Evolutionary conservation across 2,888 invertebrate genomes (phyloP), one percentile per base, ranked within the genome.

Genomic region (Amiota minor): DNA sequence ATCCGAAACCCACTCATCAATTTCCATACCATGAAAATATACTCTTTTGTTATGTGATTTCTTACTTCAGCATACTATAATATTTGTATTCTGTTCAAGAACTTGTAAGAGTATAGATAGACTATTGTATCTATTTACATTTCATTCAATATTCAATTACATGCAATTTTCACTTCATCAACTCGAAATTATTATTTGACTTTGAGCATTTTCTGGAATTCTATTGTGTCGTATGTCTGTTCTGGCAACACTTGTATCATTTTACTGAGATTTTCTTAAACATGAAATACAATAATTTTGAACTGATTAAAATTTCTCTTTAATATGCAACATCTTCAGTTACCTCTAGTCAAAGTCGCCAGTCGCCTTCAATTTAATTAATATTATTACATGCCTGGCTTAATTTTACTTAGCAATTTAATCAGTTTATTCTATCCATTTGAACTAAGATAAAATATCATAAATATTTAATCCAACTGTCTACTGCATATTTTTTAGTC

Each of bases 111-210:
- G 2, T 23, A n/a, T 4, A 14, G 9, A 10, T 50, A 12, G 14
- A n/a, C 14, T n/a, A n/a, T 11, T 59, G 23, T 20, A 11, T 11
- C 12, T 68, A 68, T 68, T 68, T 68, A 68, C 67, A 68, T 12
- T 47, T 68, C 50, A 50, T 53, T 68, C 67, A 68, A 68, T 68
- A 71, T 71, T 59, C 62, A 71, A 71, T 71, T 71, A 71, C 71
- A 71, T 62, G 71, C 61, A 61, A 71, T 71, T 71, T 62, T 61
- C 71, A 71, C 71, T 71, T 71, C 71, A 71, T 71, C 71, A 50
- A 23, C 56, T 71, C 12, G 16, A 71, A 71, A 35, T 61, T 50
- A 68, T 68, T 53, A 68, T 68, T 68, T 68, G 50, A 3, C 11
- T 23, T 68, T 4, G 20, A 9, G 67, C 67, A 68, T 3, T 18